Percentiles rank a stretch among this genome's conserved stretches.
phyloP scores from a whole-genome alignment of 35 echinoderm and acorn worm genomes.

The Diadema setosum region DNA sequence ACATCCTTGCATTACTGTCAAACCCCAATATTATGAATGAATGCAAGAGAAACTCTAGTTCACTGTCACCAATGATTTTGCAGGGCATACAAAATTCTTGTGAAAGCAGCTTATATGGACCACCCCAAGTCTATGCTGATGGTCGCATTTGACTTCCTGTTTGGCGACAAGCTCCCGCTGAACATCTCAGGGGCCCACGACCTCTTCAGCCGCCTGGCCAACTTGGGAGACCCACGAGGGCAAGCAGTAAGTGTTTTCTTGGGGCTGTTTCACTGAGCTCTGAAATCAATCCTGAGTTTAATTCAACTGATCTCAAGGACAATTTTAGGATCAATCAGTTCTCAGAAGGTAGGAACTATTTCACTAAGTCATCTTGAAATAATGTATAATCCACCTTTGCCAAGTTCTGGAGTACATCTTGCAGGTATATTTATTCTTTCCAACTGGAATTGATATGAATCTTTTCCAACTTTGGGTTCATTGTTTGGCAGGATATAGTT shows the following conservation, averaged over 20 bases:
- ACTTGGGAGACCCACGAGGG: slow-evolving; percentile 58
- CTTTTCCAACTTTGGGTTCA: no score
- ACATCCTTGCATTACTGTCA: neutral
- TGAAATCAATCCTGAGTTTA: no score
- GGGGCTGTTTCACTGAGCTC: no score
- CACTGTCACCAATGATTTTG: neutral
- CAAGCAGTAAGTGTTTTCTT: slow-evolving; percentile 96
- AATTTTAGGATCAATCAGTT: no score
- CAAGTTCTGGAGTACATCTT: no score
- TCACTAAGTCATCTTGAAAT: no score
- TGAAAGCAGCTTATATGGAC: slow-evolving; percentile 75
- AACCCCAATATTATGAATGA: neutral
- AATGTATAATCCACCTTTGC: no score
- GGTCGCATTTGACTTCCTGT: slow-evolving; percentile 60
- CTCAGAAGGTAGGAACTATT: no score
- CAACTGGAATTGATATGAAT: no score
- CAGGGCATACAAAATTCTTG: slow-evolving; percentile 62
- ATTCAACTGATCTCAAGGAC: no score
- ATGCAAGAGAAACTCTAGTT: neutral
- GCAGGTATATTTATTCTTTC: no score
- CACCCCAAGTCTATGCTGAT: slow-evolving; percentile 61
- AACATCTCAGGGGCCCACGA: slow-evolving; percentile 68
- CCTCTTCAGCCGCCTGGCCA: slow-evolving; percentile 52
- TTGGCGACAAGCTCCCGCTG: slow-evolving; percentile 74
- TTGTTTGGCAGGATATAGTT: no score